These are phyloP conservation scores for Volucella inanis DNA, from an alignment of 2,888 invertebrate genomes.

Conservation along the genomic window DNA sequence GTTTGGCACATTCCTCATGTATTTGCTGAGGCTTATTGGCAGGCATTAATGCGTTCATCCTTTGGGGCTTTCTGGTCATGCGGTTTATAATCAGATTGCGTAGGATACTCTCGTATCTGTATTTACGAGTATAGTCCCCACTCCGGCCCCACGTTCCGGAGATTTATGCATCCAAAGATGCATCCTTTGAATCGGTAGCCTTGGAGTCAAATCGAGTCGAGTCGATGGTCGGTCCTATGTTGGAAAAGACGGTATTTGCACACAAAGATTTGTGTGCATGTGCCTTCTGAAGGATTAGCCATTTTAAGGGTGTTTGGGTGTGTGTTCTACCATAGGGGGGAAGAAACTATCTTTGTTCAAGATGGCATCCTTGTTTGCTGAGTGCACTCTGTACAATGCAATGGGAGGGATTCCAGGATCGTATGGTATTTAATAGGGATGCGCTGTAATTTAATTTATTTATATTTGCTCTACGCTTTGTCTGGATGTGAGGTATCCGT, in stretches of 20 bases:
- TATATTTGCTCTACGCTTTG: neutral
- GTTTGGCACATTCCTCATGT: conserved; percentile 48
- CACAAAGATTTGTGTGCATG: conserved; percentile 26
- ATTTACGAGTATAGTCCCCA: neutral
- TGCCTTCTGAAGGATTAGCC: conserved; percentile 12
- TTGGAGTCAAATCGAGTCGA: conserved; percentile 37
- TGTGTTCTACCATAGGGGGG: neutral
- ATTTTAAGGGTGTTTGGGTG: conserved; percentile 14
- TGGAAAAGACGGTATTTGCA: conserved; percentile 33
- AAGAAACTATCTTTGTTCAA: conserved; percentile 34
- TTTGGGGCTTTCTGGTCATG: conserved; percentile 72
- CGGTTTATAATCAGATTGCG: conserved; percentile 67
- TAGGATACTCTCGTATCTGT: conserved; percentile 21
- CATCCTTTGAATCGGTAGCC: neutral
- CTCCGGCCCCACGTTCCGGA: conserved; percentile 5
- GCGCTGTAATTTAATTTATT: conserved; percentile 1
- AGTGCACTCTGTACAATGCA: conserved; percentile 45
- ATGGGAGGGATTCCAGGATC: conserved; percentile 22
- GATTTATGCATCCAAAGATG: conserved; percentile 35
- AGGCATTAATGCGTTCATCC: conserved; percentile 69
- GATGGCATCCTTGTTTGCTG: conserved; percentile 48
- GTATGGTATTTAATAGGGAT: neutral
- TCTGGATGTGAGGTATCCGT: neutral
- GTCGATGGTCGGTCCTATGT: conserved; percentile 9
- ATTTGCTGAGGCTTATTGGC: conserved; percentile 69